Conservation (phyloP, 2,113 vertebrate genomes). For the Gorilla gorilla region DNA sequence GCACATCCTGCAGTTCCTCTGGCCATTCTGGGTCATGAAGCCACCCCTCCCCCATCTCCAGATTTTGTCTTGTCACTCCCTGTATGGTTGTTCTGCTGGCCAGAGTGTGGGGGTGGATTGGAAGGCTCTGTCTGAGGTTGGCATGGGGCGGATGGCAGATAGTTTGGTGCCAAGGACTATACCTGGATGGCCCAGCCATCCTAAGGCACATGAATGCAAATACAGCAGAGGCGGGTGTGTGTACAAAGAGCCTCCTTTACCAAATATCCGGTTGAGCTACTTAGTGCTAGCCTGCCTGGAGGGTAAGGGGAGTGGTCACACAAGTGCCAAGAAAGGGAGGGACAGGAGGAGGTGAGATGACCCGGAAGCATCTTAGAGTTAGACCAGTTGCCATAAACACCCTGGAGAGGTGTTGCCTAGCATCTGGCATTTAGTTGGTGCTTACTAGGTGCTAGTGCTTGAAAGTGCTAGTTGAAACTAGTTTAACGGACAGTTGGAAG, state of each 20-base stretch:
- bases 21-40: neutral
- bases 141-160: neutral
- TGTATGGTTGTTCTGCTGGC: neutral
- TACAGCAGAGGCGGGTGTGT: neutral
- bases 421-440: neutral
- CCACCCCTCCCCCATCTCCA: neutral
- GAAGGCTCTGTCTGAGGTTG: neutral
- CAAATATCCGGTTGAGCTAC: constrained; percentile 38
- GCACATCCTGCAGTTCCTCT: neutral
- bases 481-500: neutral
- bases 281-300: neutral
- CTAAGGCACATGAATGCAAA: neutral
- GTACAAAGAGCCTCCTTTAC: constrained; percentile 27
- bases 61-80: neutral
- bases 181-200: neutral
- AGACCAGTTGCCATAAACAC: neutral
- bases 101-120: neutral
- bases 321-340: neutral
- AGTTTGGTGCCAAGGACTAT: constrained; percentile 8
- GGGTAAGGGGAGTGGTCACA: neutral
- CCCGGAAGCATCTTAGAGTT: neutral
- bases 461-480: neutral
- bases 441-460: neutral
- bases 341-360: neutral
- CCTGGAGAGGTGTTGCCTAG: neutral